Base-by-base conservation (phyloP, 2,113 vertebrate genomes). In the Strix uralensis region DNA sequence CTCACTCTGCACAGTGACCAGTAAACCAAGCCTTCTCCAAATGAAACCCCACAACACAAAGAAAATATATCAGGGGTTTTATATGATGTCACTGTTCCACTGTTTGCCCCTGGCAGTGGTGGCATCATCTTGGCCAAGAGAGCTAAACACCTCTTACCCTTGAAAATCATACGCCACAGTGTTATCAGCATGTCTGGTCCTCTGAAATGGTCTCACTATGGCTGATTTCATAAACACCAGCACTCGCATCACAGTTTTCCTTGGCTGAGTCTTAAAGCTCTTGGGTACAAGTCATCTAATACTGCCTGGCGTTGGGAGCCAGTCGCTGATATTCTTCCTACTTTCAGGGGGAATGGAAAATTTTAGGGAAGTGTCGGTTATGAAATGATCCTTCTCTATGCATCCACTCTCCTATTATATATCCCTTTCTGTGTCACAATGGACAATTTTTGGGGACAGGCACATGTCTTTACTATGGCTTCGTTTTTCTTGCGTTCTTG, bases 151-250 rank as follows among this genome's bases (percentile, higher is more conserved):
- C 42, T 54, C 19, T 49, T 65, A 38, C n/a, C 67, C 69, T 42
- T 54, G 51, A 34, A 27, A 36, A 20, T 36, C 16, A 5, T 6
- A 10, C 2, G 7, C 23, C 0, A 0, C 6, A 6, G 29, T 14
- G 26, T 61, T 73, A 22, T 9, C 46, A 3, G 3, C 3, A 58
- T 15, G 51, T 17, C 40, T 65, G 63, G n/a, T 46, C 36, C 46
- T 65, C 57, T 2, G 15, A 15, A 29, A 11, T 1, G 13, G 54
- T 83, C 86, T 51, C 54, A 11, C 54, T 7, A 1, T 0, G 0
- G 10, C 1, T 3, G 34, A 12, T 62, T 51, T 57, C 81, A 66
- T 7, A 13, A 78, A 16, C 63, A 25, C 27, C 59, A 66, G 55
- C 83, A 58, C 63, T 54, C 0, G 0, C 69, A 49, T 22, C 77